Conservation (phyloP, 2,888 invertebrate species). For the Calameuta filiformis region DNA sequence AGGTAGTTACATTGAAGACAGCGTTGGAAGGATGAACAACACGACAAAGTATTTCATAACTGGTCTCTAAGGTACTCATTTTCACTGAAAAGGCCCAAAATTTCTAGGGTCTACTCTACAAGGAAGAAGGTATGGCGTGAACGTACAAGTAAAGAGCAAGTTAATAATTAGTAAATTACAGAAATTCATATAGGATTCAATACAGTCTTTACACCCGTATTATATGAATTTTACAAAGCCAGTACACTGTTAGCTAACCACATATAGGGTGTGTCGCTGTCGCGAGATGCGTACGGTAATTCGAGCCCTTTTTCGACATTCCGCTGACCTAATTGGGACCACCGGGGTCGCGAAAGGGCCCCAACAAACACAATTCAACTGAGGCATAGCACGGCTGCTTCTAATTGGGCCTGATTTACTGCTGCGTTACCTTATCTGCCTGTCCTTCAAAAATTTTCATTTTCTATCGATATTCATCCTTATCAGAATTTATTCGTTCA, state of each 20-base stretch:
- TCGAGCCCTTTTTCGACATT: constrained; percentile 51
- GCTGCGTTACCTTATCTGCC: background rate
- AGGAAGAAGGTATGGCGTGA: background rate
- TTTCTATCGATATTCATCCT: background rate
- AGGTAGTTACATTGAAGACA: background rate
- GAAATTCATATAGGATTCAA: background rate
- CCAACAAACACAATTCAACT: constrained; percentile 8
- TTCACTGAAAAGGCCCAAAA: background rate
- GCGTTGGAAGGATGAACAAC: background rate
- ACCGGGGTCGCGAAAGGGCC: constrained; percentile 41
- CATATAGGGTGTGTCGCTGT: constrained; percentile 4
- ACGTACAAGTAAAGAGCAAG: background rate
- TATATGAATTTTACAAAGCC: background rate
- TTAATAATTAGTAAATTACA: background rate
- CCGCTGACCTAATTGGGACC: constrained; percentile 58
- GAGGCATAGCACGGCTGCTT: constrained; percentile 17
- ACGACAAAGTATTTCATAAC: background rate
- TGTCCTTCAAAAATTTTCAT: background rate
- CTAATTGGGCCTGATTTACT: constrained; percentile 35
- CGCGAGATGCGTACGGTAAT: constrained; percentile 31
- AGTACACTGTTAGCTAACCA: background rate
- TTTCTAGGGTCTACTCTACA: background rate
- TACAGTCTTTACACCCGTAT: background rate
- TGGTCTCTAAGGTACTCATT: background rate
- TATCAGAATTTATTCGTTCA: background rate